These are phyloP conservation scores for Cherax destructor DNA, from an alignment of 1,140 invertebrate genomes.

Conservation along the genomic window DNA sequence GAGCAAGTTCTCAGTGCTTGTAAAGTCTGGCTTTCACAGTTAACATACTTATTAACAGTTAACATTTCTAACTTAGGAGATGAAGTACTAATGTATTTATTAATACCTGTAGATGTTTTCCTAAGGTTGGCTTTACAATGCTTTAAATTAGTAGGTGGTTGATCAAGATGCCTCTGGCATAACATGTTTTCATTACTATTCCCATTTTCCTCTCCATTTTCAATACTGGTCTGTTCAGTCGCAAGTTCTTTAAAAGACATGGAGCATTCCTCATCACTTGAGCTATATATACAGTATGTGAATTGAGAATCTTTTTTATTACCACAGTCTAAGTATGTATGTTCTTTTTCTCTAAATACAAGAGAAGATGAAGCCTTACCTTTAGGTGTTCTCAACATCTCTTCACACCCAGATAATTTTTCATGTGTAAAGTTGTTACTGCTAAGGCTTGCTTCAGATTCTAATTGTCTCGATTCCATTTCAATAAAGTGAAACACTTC, in stretches of 20 bases:
- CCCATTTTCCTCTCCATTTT: neutral
- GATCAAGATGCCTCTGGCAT: conserved; percentile 10
- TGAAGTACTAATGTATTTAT: neutral
- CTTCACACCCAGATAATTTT: neutral
- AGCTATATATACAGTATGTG: neutral
- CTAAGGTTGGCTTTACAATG: neutral
- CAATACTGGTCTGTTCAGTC: neutral
- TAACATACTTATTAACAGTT: neutral
- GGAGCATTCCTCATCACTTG: neutral
- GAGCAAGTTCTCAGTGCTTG: neutral
- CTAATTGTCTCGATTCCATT: conserved; percentile 27
- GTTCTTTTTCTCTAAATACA: neutral
- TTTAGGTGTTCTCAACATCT: neutral
- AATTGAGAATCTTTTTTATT: neutral
- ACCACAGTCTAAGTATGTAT: neutral
- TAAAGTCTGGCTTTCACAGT: neutral
- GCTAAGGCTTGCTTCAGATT: neutral
- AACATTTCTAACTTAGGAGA: neutral
- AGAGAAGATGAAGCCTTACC: neutral
- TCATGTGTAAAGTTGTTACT: neutral
- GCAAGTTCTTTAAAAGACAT: neutral
- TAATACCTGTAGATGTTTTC: neutral
- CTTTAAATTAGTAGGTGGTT: neutral
- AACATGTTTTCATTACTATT: neutral
- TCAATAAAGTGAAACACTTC: conserved; percentile 39